A percentile compares a stretch with the other conserved stretches of the same genome.
phyloP scores from a whole-genome alignment of 2,113 vertebrate species.

The Cyanoramphus novaezelandiae region DNA sequence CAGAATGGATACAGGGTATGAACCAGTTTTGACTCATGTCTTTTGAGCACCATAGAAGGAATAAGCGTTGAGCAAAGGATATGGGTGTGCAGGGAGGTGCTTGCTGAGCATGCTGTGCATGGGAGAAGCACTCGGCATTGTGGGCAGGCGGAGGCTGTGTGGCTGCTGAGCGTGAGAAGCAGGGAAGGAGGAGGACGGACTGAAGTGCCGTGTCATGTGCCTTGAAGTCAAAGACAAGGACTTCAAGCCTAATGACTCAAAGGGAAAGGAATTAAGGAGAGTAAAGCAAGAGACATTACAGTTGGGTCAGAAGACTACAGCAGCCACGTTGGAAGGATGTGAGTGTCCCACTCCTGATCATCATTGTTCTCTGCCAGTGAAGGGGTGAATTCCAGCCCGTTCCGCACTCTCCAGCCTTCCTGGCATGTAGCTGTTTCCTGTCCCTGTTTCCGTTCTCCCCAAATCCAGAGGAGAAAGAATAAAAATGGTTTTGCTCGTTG shows the following conservation, averaged over 20 bases:
- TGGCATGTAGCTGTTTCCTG: not conserved
- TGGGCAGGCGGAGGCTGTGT: not conserved
- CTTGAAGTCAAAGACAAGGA: not conserved
- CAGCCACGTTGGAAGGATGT: not conserved
- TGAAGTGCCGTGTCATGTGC: not conserved
- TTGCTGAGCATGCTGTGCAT: not conserved
- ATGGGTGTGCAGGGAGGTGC: not conserved
- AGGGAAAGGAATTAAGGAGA: not conserved
- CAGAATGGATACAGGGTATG: not conserved
- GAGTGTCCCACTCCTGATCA: not conserved
- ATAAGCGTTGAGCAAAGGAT: not conserved
- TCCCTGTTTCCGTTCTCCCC: not conserved
- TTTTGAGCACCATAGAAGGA: not conserved
- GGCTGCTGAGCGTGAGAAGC: not conserved
- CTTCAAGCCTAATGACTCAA: not conserved
- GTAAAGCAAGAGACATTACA: not conserved
- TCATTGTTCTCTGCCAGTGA: not conserved
- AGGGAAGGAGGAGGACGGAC: not conserved
- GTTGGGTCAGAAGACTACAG: not conserved
- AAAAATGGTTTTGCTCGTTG: not conserved
- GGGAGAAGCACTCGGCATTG: not conserved
- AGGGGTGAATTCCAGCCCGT: not conserved
- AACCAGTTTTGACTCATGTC: not conserved
- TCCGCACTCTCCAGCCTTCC: not conserved
- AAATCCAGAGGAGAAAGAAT: not conserved